Conservation (phyloP, 2,888 invertebrate species). For the Ennomos fuscantarius region DNA sequence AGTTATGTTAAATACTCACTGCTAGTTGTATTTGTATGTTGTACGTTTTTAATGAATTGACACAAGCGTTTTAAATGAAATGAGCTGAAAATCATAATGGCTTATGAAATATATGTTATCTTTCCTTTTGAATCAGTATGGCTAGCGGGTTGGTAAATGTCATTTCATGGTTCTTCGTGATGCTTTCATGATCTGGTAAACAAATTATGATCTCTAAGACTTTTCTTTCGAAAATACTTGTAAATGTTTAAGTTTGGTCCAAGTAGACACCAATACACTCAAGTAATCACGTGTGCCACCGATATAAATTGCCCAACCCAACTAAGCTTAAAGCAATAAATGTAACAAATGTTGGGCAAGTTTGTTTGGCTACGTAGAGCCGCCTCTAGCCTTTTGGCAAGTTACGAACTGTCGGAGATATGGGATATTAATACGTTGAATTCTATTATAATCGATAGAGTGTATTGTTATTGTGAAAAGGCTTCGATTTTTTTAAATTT, state of each 20-base stretch:
- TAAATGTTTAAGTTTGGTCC: constrained; percentile 4
- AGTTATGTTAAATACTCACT: too few species aligned
- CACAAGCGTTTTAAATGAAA: too few species aligned
- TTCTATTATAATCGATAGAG: constrained; percentile 16
- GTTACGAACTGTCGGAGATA: constrained; percentile 19
- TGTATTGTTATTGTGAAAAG: constrained; percentile 1
- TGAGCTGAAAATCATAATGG: too few species aligned
- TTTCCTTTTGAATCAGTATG: too few species aligned
- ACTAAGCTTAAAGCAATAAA: constrained; percentile 41
- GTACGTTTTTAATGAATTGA: too few species aligned
- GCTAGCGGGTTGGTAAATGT: too few species aligned
- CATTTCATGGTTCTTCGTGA: too few species aligned
- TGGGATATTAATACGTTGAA: constrained; percentile 21
- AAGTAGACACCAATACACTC: constrained; percentile 11
- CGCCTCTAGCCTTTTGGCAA: constrained; percentile 26
- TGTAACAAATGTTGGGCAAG: constrained; percentile 43
- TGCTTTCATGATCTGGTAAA: too few species aligned
- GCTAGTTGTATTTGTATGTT: too few species aligned
- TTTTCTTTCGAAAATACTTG: neutral
- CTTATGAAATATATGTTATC: too few species aligned
- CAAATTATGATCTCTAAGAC: too few species aligned
- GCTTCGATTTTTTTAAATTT: too few species aligned
- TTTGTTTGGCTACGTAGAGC: constrained; percentile 34
- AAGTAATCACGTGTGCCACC: constrained; percentile 26
- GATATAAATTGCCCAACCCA: constrained; percentile 28